Evolutionary conservation across 1,140 invertebrate species (phyloP), one percentile per base, ranked within the genome.

Genomic region (Drosophila dunni): DNA sequence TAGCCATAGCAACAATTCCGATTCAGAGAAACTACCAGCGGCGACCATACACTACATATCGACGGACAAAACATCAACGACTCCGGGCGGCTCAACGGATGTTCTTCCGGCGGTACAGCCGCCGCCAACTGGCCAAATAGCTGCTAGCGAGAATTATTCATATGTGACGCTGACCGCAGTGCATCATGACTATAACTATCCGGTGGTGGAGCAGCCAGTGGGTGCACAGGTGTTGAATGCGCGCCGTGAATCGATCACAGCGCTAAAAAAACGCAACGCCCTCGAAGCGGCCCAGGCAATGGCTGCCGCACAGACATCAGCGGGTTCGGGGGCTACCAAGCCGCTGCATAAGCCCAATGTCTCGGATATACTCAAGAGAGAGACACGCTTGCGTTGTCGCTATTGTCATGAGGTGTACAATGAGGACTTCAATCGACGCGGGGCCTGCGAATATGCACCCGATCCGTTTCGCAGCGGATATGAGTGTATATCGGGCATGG

Each of bases 401-500:
- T 95, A 95, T 91, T 96, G 95, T 85, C 95, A 96, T 90, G 95
- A 97, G 92, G 93, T 96, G 76, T 97, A 96, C 85, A 93, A 94
- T 45, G 95, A 96, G 80, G 97, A 97, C 62, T 95, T 96, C 45
- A 98, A 98, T 93, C 93, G 94, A 20, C 94, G 95, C 20, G 97
- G 97, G 15, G 95, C 95, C 29, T 98, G 98, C 93, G 96, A 98
- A 89, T 97, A 96, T 91, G 97, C 97, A 3, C 97, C 98, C 1
- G 97, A 98, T 93, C 95, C 94, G 69, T 95, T 97, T 79, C 95
- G 94, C 73, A 94, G 95, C 17, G 96, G 96, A 79, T 97, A 98
- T 72, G 96, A 98, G 85, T 94, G 94, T 66, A 94, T 98, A 33
- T 96, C 97, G 15, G 98, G 97, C 92, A 95, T 98, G 67, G 95